phyloP scores from a whole-genome alignment of 64 coral and sea anemone genomes.

The Catalaphyllia jardinei region DNA sequence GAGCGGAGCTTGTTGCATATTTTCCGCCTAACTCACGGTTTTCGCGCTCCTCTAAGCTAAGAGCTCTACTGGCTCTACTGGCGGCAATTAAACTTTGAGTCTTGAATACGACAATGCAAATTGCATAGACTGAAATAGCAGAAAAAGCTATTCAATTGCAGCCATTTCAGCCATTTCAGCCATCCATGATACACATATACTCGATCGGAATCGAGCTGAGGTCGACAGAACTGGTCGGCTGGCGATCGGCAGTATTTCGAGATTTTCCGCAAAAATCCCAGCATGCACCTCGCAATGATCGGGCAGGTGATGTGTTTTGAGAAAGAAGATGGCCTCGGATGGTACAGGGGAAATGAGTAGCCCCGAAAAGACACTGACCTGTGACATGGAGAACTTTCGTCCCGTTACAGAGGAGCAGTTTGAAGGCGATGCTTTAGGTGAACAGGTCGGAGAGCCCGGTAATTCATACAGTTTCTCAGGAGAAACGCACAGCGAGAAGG shows the following conservation, averaged over 20 bases:
- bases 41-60: neutral
- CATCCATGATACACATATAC: too few species aligned
- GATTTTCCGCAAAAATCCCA: conserved; percentile 1
- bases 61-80: neutral
- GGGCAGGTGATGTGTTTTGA: conserved; percentile 61
- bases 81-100: neutral
- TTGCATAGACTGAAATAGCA: too few species aligned
- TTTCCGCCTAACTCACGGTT: neutral
- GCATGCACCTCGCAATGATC: neutral
- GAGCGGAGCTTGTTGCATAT: neutral
- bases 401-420: conserved; percentile 9
- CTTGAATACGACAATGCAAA: neutral
- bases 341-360: conserved; percentile 50
- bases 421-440: conserved; percentile 40
- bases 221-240: neutral
- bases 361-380: conserved; percentile 61
- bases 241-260: neutral
- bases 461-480: conserved; percentile 16
- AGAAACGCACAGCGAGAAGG: conserved; percentile 23
- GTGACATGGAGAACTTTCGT: conserved; percentile 17
- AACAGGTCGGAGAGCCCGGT: conserved; percentile 50
- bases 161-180: too few species aligned
- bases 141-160: too few species aligned
- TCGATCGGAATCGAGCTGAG: neutral
- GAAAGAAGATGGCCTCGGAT: conserved; percentile 92